Percentiles rank a stretch among this genome's conserved stretches.
These are phyloP conservation scores for Ommatoiulus sabulosus DNA, from an alignment of 2,888 invertebrate species.

Conservation along the genomic window DNA sequence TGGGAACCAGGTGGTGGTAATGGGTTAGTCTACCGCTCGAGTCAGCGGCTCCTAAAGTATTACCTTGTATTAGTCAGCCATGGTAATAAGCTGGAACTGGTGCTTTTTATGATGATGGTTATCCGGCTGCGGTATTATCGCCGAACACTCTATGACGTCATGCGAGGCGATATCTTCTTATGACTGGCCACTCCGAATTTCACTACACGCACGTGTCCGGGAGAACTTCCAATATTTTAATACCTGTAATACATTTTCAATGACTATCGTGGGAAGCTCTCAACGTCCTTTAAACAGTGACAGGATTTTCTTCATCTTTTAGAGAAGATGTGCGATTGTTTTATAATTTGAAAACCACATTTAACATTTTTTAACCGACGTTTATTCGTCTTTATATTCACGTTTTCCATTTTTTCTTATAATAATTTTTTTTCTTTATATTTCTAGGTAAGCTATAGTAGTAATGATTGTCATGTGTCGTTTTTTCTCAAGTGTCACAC, in stretches of 20 bases:
- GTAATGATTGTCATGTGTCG: background rate
- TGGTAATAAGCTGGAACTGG: background rate
- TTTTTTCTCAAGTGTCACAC: background rate
- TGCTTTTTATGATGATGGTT: background rate
- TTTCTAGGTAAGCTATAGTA: background rate
- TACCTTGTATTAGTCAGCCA: conserved; percentile 30
- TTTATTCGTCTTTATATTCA: too few relatives aligned
- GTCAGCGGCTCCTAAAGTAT: background rate
- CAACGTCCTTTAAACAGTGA: too few relatives aligned
- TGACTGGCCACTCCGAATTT: too few relatives aligned
- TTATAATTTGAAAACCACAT: too few relatives aligned
- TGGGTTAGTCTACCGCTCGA: background rate
- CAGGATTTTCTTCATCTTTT: too few relatives aligned
- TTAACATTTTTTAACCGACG: too few relatives aligned
- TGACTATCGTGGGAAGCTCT: too few relatives aligned
- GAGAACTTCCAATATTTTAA: too few relatives aligned
- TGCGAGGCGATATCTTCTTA: background rate
- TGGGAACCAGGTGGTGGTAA: conserved; percentile 6
- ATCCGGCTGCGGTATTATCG: background rate
- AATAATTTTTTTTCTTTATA: background rate
- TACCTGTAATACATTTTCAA: too few relatives aligned
- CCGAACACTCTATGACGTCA: background rate
- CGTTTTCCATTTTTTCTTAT: too few relatives aligned
- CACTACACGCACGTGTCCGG: too few relatives aligned
- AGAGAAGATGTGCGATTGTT: too few relatives aligned